Percentiles rank a stretch among this genome's conserved stretches.
Conservation (phyloP, 1,140 invertebrate species). For the Ditylenchus dipsaci region DNA sequence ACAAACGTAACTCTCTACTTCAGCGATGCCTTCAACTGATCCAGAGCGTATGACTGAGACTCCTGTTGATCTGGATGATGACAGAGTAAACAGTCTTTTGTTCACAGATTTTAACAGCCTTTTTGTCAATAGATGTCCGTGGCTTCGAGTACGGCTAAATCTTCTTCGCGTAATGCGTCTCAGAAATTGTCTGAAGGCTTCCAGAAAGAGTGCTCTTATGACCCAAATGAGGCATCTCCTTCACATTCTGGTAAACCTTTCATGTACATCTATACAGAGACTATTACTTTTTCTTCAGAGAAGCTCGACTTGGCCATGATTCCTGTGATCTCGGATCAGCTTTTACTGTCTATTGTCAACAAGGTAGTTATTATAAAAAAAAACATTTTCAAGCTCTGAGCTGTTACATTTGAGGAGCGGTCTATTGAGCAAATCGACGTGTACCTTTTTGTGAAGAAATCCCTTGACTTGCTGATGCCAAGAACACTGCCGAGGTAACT, state of each 20-base stretch:
- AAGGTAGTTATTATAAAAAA: neutral
- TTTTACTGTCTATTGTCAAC: conserved; percentile 5
- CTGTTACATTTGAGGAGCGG: too few species aligned
- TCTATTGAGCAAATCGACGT: conserved; percentile 20
- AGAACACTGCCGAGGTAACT: conserved; percentile 29
- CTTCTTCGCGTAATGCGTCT: neutral
- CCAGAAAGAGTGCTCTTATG: conserved; percentile 9
- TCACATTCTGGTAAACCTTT: conserved; percentile 3
- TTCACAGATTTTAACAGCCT: too few species aligned
- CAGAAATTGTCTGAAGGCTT: conserved; percentile 5
- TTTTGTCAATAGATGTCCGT: neutral
- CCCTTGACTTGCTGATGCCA: conserved; percentile 24
- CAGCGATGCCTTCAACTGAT: neutral
- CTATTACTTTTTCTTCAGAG: neutral
- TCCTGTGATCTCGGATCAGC: conserved; percentile 14
- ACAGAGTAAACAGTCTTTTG: too few species aligned
- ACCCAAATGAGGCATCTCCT: neutral
- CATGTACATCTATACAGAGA: neutral
- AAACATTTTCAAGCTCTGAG: too few species aligned
- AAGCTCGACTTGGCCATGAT: conserved; percentile 20
- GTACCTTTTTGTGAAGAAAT: conserved; percentile 24
- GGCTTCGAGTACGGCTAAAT: conserved; percentile 8
- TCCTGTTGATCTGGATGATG: conserved; percentile 6
- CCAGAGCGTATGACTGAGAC: conserved; percentile 2
- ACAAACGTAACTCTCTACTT: neutral